Conservation (phyloP, 2,888 invertebrate species). For the Plebejus melissa region DNA sequence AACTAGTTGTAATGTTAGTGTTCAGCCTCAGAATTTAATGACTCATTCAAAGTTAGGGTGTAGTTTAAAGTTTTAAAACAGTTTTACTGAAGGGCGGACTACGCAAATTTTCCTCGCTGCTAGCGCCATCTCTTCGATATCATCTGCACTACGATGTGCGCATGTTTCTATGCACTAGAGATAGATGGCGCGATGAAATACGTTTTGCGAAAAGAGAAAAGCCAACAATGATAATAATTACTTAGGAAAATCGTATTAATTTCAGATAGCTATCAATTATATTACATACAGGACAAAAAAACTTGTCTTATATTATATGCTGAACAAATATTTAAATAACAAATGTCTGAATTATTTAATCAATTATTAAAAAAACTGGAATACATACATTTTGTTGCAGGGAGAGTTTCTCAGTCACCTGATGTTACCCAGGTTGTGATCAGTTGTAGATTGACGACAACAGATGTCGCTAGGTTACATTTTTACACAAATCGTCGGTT, state of each 20-base stretch:
- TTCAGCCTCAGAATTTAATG: neutral
- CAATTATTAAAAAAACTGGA: too few relatives aligned
- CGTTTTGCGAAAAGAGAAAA: neutral
- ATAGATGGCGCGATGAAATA: neutral
- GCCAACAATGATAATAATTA: neutral
- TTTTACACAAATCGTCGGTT: too few relatives aligned
- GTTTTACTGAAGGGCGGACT: neutral
- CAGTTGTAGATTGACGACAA: neutral
- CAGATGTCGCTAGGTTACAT: neutral
- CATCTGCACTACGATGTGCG: neutral
- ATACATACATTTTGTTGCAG: neutral
- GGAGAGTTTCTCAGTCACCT: neutral
- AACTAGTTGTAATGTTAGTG: neutral
- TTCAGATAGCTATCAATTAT: neutral
- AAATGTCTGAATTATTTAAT: too few relatives aligned
- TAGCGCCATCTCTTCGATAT: slow-evolving; percentile 3
- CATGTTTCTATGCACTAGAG: neutral
- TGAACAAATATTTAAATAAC: too few relatives aligned
- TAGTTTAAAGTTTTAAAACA: slow-evolving; percentile 7
- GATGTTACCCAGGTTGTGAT: neutral
- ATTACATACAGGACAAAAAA: too few relatives aligned
- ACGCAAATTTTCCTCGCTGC: neutral
- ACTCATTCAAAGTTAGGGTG: neutral
- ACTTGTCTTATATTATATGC: too few relatives aligned
- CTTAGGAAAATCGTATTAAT: neutral